Conservation (phyloP, 2,888 invertebrate species). For the Clanis bilineata region DNA sequence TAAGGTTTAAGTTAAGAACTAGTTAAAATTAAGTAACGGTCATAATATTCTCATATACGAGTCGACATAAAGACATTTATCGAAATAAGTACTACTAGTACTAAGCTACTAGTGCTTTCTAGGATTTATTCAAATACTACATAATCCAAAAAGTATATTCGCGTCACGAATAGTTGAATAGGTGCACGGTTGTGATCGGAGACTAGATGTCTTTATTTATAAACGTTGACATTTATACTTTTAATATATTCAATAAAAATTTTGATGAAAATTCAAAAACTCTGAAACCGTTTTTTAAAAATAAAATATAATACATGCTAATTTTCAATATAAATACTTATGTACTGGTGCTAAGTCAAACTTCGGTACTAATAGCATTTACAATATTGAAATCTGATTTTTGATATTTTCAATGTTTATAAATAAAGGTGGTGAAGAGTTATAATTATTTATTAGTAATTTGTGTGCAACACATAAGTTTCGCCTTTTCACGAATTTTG, state of each 20-base stretch:
- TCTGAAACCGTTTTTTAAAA: no score
- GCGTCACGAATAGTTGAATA: constrained; percentile 32
- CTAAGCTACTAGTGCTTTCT: neutral
- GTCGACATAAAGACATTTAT: no score
- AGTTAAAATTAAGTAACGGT: no score
- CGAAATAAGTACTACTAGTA: no score
- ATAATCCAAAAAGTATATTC: constrained; percentile 16
- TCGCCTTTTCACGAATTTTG: constrained; percentile 10
- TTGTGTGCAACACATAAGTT: constrained; percentile 11
- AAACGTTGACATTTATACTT: constrained; percentile 26
- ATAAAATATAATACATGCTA: no score
- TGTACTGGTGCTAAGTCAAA: neutral
- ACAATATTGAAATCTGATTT: no score
- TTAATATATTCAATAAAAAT: neutral
- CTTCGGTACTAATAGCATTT: neutral
- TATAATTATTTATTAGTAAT: constrained; percentile 7
- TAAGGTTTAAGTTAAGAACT: no score
- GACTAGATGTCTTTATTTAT: constrained; percentile 29
- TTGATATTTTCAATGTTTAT: neutral
- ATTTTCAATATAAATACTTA: neutral
- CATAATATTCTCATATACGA: no score
- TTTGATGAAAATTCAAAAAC: neutral
- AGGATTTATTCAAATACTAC: neutral
- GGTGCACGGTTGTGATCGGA: constrained; percentile 46
- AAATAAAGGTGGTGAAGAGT: constrained; percentile 20